phyloP scores from a whole-genome alignment of 2,797 vertebrate genomes.

The Poecilia wingei region DNA sequence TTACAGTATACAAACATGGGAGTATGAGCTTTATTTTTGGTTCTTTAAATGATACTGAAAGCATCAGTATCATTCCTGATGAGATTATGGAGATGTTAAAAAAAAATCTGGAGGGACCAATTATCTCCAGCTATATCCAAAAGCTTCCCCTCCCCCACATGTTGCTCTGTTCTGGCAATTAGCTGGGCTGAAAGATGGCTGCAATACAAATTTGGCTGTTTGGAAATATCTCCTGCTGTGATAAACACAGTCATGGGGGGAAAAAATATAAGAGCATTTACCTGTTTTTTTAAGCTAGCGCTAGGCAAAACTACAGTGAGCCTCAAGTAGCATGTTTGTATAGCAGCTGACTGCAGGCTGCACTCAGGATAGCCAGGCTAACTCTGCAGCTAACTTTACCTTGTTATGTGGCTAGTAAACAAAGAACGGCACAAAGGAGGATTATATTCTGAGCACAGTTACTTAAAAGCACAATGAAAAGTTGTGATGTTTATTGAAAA shows the following conservation, averaged over 20 bases:
- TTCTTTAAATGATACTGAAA: background rate
- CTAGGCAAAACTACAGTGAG: background rate
- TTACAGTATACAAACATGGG: too few species aligned
- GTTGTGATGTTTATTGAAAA: background rate
- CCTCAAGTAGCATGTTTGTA: background rate
- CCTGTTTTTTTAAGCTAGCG: background rate
- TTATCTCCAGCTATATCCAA: background rate
- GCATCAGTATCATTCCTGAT: background rate
- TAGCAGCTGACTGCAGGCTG: background rate
- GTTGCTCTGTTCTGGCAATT: background rate
- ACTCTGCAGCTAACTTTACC: background rate
- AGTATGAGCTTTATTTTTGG: background rate
- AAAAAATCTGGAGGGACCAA: background rate
- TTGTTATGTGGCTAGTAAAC: background rate
- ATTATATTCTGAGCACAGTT: background rate
- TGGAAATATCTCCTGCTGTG: background rate
- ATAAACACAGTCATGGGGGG: background rate
- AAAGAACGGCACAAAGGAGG: background rate
- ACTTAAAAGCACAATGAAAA: background rate
- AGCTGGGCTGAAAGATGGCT: background rate
- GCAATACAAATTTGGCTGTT: background rate
- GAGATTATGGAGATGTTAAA: background rate
- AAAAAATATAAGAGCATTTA: background rate
- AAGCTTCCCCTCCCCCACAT: background rate
- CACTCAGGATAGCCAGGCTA: background rate